Evolutionary conservation across 2,888 invertebrate genomes (phyloP).

Genomic region (Phorcus lineatus): DNA sequence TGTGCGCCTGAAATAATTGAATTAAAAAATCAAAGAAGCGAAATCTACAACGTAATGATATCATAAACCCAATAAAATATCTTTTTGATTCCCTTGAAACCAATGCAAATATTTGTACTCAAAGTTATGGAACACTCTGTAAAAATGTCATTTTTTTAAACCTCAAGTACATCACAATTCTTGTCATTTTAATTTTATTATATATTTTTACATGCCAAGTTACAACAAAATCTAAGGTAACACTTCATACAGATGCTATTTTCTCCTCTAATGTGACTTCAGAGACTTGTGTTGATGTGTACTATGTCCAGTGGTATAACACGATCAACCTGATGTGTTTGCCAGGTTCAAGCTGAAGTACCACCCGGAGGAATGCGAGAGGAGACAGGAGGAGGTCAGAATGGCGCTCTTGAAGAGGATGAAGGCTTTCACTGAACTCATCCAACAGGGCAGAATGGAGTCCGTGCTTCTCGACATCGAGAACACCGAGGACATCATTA

Average conservation of each 20-base stretch:
- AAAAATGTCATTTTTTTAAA: no score
- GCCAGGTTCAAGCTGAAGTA: slow-evolving; percentile 98
- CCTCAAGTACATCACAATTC: no score
- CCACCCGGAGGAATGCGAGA: slow-evolving; percentile 96
- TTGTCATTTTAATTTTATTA: no score
- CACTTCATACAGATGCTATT: background rate
- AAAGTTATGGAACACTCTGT: no score
- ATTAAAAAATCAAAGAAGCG: no score
- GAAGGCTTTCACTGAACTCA: slow-evolving; percentile 89
- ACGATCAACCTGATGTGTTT: background rate
- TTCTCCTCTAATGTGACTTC: background rate
- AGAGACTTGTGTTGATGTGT: background rate
- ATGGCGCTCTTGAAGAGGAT: slow-evolving; percentile 85
- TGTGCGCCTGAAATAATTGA: no score
- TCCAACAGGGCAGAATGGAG: slow-evolving; percentile 83
- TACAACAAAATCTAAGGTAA: background rate
- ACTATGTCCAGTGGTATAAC: background rate
- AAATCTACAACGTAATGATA: no score
- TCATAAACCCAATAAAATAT: no score
- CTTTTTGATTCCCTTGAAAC: no score
- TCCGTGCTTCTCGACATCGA: slow-evolving; percentile 89
- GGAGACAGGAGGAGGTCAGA: slow-evolving; percentile 90
- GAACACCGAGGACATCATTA: slow-evolving; percentile 85
- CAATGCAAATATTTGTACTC: no score
- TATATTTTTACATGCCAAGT: background rate